Conservation (phyloP, 35 echinoderm and acorn worm genomes). For the Lytechinus pictus region DNA sequence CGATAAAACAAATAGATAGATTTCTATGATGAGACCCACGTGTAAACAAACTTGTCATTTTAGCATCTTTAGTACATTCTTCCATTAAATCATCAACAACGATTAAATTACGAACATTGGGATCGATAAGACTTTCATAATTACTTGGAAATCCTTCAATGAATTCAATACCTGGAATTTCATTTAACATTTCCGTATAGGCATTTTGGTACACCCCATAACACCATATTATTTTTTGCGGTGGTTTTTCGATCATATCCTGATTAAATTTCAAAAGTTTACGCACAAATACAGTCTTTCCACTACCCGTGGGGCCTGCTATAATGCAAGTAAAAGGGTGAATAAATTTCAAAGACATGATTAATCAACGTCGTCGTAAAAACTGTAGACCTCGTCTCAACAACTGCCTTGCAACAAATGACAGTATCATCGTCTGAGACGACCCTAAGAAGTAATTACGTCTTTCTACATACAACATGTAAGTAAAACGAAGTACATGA, state of each 20-base stretch:
- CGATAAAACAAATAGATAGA: constrained; percentile 41
- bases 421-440: not conserved
- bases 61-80: constrained; percentile 36
- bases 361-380: not conserved
- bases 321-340: constrained; percentile 61
- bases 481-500: not conserved
- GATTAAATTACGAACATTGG: constrained; percentile 45
- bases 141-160: constrained; percentile 49
- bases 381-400: not conserved
- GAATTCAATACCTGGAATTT: constrained; percentile 41
- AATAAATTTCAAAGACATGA: constrained; percentile 37
- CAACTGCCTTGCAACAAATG: not conserved
- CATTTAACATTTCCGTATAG: constrained; percentile 42
- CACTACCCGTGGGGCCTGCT: constrained; percentile 55
- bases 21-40: constrained; percentile 49
- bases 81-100: constrained; percentile 58
- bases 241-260: constrained; percentile 47
- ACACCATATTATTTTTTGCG: constrained; percentile 60
- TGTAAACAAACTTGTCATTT: constrained; percentile 50
- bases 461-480: not conserved
- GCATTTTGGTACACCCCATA: constrained; percentile 62
- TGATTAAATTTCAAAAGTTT: constrained; percentile 41
- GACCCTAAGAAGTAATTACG: not conserved
- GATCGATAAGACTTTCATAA: not conserved
- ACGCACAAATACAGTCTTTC: constrained; percentile 62